phyloP scores from a whole-genome alignment of 2,888 invertebrate genomes.

The Steinernema scapterisci region DNA sequence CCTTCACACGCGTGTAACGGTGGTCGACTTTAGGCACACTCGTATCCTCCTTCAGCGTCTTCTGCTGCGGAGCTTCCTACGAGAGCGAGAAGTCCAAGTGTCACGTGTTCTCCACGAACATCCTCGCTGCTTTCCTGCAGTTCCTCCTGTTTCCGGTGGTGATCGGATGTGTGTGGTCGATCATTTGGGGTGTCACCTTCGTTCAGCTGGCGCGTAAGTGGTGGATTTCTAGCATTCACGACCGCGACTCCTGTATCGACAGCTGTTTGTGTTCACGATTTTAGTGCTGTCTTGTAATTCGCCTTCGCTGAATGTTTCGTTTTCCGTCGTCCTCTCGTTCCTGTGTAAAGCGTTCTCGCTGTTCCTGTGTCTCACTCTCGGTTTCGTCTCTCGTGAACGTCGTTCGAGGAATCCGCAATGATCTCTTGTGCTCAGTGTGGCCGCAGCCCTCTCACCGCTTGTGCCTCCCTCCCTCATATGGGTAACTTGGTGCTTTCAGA shows the following conservation, averaged over 20 bases:
- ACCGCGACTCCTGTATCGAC: conserved; percentile 45
- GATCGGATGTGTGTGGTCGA: conserved; percentile 72
- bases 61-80: conserved; percentile 36
- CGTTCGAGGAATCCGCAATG: no score
- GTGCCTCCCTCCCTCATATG: background rate
- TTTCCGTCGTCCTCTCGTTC: background rate
- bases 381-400: no score
- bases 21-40: conserved; percentile 45
- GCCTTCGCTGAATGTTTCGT: background rate
- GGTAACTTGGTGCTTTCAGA: conserved; percentile 4
- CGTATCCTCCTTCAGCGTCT: conserved; percentile 47
- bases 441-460: no score
- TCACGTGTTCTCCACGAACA: conserved; percentile 68
- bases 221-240: conserved; percentile 54
- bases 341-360: background rate
- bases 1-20: background rate
- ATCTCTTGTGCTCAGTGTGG: no score
- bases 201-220: conserved; percentile 69
- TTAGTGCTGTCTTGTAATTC: conserved; percentile 4
- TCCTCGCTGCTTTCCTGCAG: conserved; percentile 70
- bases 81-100: conserved; percentile 48
- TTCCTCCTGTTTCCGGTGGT: conserved; percentile 70
- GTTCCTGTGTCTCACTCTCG: background rate
- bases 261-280: conserved; percentile 51
- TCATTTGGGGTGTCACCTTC: conserved; percentile 71